A percentile compares a stretch with the other conserved stretches of the same genome.
Evolutionary conservation across 2,797 vertebrate species (phyloP).

Genomic region (Austrolebias charrua): DNA sequence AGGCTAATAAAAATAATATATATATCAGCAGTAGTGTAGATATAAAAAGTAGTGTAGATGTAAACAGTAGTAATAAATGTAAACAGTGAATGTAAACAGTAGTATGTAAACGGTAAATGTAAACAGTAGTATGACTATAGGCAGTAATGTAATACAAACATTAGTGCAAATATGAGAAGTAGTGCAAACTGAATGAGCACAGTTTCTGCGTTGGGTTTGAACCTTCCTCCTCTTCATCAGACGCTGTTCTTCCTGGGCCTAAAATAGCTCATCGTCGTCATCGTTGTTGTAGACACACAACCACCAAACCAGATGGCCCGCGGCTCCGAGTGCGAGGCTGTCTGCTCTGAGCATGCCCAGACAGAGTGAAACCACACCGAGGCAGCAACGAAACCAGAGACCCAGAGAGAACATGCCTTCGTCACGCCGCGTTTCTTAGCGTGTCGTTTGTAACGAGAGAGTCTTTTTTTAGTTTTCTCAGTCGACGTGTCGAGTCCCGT

Average conservation of each 20-base stretch:
- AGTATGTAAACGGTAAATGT: too few relatives aligned
- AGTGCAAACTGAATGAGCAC: too few relatives aligned
- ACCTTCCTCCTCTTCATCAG: conserved; percentile 8
- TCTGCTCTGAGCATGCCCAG: conserved; percentile 44
- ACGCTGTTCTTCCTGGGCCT: conserved; percentile 22
- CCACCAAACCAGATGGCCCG: conserved; percentile 43
- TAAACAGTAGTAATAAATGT: too few relatives aligned
- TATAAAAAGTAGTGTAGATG: too few relatives aligned
- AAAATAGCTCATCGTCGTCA: conserved; percentile 47
- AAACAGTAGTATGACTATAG: too few relatives aligned
- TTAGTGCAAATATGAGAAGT: too few relatives aligned
- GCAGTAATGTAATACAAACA: too few relatives aligned
- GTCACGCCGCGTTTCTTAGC: conserved; percentile 24
- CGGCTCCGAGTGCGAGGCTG: conserved; percentile 32
- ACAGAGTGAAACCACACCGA: conserved; percentile 37
- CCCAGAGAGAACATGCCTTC: background rate
- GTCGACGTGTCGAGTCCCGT: background rate
- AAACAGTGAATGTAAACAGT: too few relatives aligned
- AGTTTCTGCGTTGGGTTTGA: background rate
- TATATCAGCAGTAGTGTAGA: too few relatives aligned
- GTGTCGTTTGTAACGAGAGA: background rate
- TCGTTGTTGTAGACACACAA: conserved; percentile 30
- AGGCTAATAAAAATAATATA: too few relatives aligned
- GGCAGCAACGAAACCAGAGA: conserved; percentile 35
- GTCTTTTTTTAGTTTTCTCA: conserved; percentile 3